Evolutionary conservation across 2,113 vertebrate genomes (phyloP).

Genomic region (Chloropsis hardwickii): DNA sequence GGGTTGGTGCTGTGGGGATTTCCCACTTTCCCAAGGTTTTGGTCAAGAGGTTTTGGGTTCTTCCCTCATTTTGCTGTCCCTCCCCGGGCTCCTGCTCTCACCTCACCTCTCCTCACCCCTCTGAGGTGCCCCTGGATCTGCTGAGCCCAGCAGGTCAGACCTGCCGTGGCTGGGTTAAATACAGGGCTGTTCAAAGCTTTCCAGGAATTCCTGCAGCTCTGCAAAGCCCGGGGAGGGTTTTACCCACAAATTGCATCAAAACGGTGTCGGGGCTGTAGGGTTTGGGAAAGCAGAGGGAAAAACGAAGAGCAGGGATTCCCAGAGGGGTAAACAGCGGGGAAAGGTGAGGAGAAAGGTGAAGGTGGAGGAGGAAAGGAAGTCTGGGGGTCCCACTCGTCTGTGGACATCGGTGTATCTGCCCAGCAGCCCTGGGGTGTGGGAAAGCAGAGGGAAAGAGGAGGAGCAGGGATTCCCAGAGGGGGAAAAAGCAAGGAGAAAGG

Average conservation of each 20-base stretch:
- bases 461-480: not conserved
- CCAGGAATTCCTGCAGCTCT: not conserved
- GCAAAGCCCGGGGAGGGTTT: not conserved
- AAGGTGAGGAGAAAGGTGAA: not conserved
- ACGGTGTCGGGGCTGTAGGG: not conserved
- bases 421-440: not conserved
- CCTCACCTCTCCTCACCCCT: not conserved
- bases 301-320: not conserved
- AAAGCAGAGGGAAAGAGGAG: not conserved
- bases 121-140: not conserved
- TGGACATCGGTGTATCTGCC: fast-evolving
- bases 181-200: fast-evolving
- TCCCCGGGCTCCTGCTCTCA: fast-evolving
- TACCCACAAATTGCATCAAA: not conserved
- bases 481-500: no score
- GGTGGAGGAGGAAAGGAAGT: not conserved
- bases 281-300: not conserved
- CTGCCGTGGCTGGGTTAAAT: fast-evolving
- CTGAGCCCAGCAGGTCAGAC: fast-evolving
- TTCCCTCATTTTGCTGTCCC: not conserved
- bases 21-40: not conserved
- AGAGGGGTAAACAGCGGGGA: not conserved
- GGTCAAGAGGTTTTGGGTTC: not conserved
- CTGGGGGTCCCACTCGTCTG: not conserved
- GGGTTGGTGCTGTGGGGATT: not conserved